phyloP scores from a whole-genome alignment of 2,797 vertebrate genomes.

The Acanthurus lineatus region DNA sequence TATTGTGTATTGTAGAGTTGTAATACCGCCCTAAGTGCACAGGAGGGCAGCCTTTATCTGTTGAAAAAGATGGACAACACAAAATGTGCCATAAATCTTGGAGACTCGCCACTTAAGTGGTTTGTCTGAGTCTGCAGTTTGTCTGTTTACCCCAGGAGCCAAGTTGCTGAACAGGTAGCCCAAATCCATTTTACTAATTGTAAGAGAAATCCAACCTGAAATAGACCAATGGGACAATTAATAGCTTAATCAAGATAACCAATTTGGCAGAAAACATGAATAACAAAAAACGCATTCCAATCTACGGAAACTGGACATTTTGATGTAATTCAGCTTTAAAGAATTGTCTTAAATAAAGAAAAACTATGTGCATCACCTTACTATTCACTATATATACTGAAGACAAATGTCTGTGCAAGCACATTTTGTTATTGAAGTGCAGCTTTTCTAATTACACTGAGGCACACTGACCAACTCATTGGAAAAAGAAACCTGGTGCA shows the following conservation, averaged over 20 bases:
- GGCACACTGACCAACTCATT: constrained; percentile 37
- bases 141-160: background rate
- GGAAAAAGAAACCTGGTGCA: constrained; percentile 48
- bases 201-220: background rate
- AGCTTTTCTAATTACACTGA: constrained; percentile 5
- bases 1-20: background rate
- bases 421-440: constrained; percentile 40
- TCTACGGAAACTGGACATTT: background rate
- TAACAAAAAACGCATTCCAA: too few relatives aligned
- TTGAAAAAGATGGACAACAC: background rate
- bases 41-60: constrained; percentile 48
- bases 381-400: constrained; percentile 13
- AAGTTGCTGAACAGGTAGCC: background rate
- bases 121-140: background rate
- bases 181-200: background rate
- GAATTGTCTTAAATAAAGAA: constrained; percentile 3
- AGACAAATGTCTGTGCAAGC: constrained; percentile 24
- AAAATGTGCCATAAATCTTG: background rate
- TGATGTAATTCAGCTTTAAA: background rate
- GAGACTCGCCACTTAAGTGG: constrained; percentile 3
- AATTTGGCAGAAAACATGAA: too few relatives aligned
- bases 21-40: constrained; percentile 23
- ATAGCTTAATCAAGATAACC: too few relatives aligned
- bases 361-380: background rate
- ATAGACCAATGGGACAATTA: background rate